phyloP scores from a whole-genome alignment of 2,888 invertebrate genomes.

The Acanthosepion lycidas region DNA sequence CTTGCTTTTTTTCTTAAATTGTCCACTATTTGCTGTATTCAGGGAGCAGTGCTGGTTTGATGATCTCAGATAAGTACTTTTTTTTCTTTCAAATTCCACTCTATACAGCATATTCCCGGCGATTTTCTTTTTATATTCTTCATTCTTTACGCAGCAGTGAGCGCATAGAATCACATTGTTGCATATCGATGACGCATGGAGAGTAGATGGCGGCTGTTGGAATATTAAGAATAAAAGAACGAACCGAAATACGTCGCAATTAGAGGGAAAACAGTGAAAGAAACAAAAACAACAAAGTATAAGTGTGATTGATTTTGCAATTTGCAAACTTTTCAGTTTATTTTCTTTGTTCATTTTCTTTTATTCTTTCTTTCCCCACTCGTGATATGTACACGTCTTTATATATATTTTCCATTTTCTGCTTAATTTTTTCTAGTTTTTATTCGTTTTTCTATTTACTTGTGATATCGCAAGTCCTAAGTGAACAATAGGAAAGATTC shows the following conservation, averaged over 20 bases:
- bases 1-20: background rate
- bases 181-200: background rate
- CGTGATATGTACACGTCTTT: background rate
- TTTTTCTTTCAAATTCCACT: conserved; percentile 16
- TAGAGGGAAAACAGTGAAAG: background rate
- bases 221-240: conserved; percentile 1
- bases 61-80: background rate
- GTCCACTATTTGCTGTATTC: background rate
- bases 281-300: background rate
- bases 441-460: background rate
- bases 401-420: background rate
- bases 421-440: background rate
- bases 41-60: background rate
- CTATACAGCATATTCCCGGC: background rate
- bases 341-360: background rate
- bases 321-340: background rate
- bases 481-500: no score
- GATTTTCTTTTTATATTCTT: background rate
- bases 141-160: background rate
- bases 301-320: background rate
- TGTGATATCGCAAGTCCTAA: background rate
- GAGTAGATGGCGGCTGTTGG: background rate
- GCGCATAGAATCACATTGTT: background rate
- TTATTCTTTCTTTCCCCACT: background rate
- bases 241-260: background rate